Conservation (phyloP, 2,888 invertebrate species). For the Drosophila paramelanica region DNA sequence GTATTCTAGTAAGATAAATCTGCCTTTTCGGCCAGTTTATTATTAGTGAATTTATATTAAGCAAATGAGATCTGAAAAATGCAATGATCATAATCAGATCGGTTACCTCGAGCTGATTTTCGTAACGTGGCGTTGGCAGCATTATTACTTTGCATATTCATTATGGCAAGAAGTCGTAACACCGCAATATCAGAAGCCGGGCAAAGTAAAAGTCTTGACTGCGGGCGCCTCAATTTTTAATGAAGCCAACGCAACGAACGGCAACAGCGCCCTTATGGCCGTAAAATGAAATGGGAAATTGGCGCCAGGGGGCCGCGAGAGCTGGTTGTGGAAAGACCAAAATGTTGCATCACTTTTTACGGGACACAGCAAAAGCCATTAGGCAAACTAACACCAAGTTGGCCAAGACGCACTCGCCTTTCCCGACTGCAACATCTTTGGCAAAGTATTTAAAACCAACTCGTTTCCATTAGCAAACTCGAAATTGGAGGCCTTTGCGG, state of each 20-base stretch:
- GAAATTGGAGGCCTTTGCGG: background rate
- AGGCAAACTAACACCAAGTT: slow-evolving; percentile 44
- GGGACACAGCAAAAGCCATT: slow-evolving; percentile 44
- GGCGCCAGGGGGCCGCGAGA: slow-evolving; percentile 47
- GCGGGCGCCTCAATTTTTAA: slow-evolving; percentile 59
- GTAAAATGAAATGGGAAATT: slow-evolving; percentile 59
- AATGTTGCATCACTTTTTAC: slow-evolving; percentile 54
- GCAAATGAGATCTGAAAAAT: background rate
- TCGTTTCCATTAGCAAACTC: background rate
- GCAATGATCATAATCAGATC: slow-evolving; percentile 12
- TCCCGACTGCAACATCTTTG: background rate
- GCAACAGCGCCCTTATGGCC: slow-evolving; percentile 35
- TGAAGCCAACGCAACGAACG: slow-evolving; percentile 36
- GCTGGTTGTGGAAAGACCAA: slow-evolving; percentile 28
- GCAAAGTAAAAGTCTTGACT: slow-evolving; percentile 52
- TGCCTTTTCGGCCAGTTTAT: too few relatives aligned
- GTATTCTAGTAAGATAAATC: too few relatives aligned
- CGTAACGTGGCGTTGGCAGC: slow-evolving; percentile 5
- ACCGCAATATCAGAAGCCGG: slow-evolving; percentile 39
- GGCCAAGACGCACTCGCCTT: slow-evolving; percentile 2
- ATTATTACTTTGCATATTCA: slow-evolving; percentile 33
- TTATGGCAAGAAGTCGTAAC: slow-evolving; percentile 16
- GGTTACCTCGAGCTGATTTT: background rate
- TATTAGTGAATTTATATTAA: background rate
- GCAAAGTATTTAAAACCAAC: background rate